phyloP scores from a whole-genome alignment of 2,888 invertebrate species.

The Byasa hedistus region DNA sequence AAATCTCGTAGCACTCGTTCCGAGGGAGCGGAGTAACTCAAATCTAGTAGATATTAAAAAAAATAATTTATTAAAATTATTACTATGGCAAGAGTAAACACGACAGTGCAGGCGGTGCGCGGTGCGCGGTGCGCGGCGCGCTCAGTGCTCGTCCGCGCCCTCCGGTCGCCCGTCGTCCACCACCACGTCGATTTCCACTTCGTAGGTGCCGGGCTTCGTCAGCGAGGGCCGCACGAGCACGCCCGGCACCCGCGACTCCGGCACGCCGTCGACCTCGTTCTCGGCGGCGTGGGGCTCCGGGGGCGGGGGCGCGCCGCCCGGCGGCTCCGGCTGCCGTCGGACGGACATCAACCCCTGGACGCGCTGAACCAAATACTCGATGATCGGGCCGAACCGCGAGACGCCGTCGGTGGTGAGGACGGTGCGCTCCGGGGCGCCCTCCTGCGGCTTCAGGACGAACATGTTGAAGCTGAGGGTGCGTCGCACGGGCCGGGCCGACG shows the following conservation, averaged over 20 bases:
- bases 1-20: too few relatives aligned
- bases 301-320: constrained; percentile 36
- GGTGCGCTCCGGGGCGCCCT: constrained; percentile 56
- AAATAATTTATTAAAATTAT: constrained; percentile 50
- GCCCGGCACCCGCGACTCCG: constrained; percentile 67
- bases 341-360: constrained; percentile 85
- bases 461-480: constrained; percentile 72
- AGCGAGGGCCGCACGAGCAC: constrained; percentile 62
- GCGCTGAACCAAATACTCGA: constrained; percentile 84
- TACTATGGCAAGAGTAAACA: constrained; percentile 70
- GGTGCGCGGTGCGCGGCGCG: neutral
- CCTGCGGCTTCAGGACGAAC: constrained; percentile 60
- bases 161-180: constrained; percentile 69
- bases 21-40: too few relatives aligned
- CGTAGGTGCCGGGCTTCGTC: constrained; percentile 67
- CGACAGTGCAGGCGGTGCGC: constrained; percentile 34
- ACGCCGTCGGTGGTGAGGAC: constrained; percentile 61
- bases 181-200: constrained; percentile 67
- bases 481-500: constrained; percentile 57
- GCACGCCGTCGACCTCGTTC: constrained; percentile 72
- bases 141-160: constrained; percentile 40
- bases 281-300: constrained; percentile 55
- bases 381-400: constrained; percentile 83
- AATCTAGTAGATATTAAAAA: neutral
- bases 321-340: constrained; percentile 79